A percentile compares a stretch with the other conserved stretches of the same genome.
Conservation (phyloP, 2,113 vertebrate genomes). For the Prolemur simus region DNA sequence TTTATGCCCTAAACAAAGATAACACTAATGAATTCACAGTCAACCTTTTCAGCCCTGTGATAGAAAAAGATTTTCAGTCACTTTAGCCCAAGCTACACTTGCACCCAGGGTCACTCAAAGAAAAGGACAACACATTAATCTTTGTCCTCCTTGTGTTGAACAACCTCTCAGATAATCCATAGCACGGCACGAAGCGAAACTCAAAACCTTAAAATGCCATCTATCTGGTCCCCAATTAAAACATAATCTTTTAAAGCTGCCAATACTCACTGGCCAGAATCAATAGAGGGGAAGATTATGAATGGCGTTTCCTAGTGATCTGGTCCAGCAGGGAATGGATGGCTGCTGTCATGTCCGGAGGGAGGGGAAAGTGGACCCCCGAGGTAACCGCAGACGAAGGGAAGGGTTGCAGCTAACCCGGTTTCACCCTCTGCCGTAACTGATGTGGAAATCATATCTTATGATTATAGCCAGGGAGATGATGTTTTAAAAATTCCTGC, state of each 20-base stretch:
- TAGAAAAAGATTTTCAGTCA: slow-evolving; percentile 89
- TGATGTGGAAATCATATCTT: neutral
- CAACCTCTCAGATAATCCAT: slow-evolving; percentile 84
- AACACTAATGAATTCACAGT: slow-evolving; percentile 86
- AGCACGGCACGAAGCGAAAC: slow-evolving; percentile 79
- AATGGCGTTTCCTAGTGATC: slow-evolving; percentile 85
- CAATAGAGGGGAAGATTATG: slow-evolving; percentile 86
- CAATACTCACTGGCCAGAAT: slow-evolving; percentile 87
- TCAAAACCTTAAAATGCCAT: slow-evolving; percentile 87
- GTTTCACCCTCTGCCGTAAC: neutral
- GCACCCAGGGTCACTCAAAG: slow-evolving; percentile 84
- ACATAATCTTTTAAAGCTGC: slow-evolving; percentile 90
- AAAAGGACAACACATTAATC: slow-evolving; percentile 90
- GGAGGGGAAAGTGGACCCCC: slow-evolving; percentile 59
- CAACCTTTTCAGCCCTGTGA: slow-evolving; percentile 87
- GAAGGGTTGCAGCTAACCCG: slow-evolving; percentile 42
- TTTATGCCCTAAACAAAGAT: slow-evolving; percentile 82
- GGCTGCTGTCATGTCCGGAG: slow-evolving; percentile 72
- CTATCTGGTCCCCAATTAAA: slow-evolving; percentile 90
- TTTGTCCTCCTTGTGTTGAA: slow-evolving; percentile 84
- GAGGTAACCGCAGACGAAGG: slow-evolving; percentile 12
- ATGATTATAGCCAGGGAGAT: rapidly evolving
- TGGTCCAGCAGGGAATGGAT: slow-evolving; percentile 80
- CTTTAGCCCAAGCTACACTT: slow-evolving; percentile 81
- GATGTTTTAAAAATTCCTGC: neutral